Evolutionary conservation across 2,113 vertebrate genomes (phyloP), one percentile per base, ranked within the genome.

Genomic region (Ammodytes marinus): DNA sequence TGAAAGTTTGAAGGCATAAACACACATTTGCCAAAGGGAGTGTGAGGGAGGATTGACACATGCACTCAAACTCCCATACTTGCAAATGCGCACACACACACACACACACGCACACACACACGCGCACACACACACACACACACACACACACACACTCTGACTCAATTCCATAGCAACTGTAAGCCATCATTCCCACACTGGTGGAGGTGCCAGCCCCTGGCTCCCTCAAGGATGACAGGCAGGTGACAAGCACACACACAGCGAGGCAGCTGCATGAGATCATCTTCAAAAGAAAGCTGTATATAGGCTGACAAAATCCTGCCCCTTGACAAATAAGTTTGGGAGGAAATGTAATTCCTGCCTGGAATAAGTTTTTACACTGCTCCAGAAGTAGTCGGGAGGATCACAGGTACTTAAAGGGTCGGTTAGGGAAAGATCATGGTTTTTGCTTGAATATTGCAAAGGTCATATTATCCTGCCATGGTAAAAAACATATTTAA

Each of bases 171-270:
- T 57, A 59, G 78, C 58, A 79, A 77, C 87, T n/a, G 45, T 61
- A 77, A 71, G 54, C 59, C 52, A 79, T 88, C 86, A 77, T 85
- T 54, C 77, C 68, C 60, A 83, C 75, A 83, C 47, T 81, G 77
- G 68, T 69, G 61, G 74, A 67, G 55, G 69, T 81, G 80, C 75
- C 82, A 88, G 80, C 84, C 50, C 17, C 83, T 70, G 73, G 82
- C 80, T 80, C 73, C 75, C 71, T 82, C 63, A 80, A 63, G 69
- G 72, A 71, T 85, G 84, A 87, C 80, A 84, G 80, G 55, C 83
- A 86, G 78, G 85, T 87, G 85, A 85, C 85, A 69, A 27, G 27
- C 27, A 82, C 64, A 70, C 83, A 69, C 74, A 73, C 80, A 69
- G 46, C 6, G 68, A 77, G 66, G 71, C 77, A 75, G 79, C 60